Base-by-base conservation (phyloP, 2,113 vertebrate genomes). In the Glaucomys volans region DNA sequence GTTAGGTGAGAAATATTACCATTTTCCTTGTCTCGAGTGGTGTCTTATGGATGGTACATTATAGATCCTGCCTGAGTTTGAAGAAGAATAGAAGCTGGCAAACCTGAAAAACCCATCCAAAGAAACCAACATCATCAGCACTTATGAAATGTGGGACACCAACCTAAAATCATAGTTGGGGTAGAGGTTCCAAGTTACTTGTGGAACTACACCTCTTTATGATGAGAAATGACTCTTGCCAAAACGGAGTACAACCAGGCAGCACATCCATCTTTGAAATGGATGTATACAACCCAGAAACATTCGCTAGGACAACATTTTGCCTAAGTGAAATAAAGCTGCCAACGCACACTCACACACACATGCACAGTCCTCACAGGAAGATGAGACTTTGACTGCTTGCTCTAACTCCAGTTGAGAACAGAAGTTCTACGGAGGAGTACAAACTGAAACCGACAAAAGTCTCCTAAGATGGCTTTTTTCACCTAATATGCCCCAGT, bases 181-280 rank as follows among this genome's bases (percentile, higher is more conserved):
- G 22, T 32, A 91, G 42, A 37, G 22, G 0, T 32, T 69, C 14
- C 69, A 82, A 2, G 14, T 76, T 59, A 79, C 35, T 83, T 90
- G 18, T 87, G 26, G 20, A 84, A 40, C 30, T 24, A 76, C 0
- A 80, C 1, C 17, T 82, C 18, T 37, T 72, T 20, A 72, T 71
- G 30, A 80, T 72, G n/a, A 69, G 26, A 95, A 90, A 72, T 79
- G 12, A 67, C 59, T 95, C 54, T 87, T 83, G 52, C 13, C 54
- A 54, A 96, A 93, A 82, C 1, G n/a, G 13, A 90, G 16, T 82
- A 30, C 18, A 89, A 87, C 9, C 26, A 77, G 62, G 37, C 8
- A 80, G 57, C 42, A 22, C 26, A 26, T 67, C 16, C 59, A 50
- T n/a, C 20, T 89, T 71, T 62, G 28, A 22, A 69, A 80, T 17